These are phyloP conservation scores for Leuctra nigra DNA, from an alignment of 2,888 invertebrate species.

Conservation along the genomic window DNA sequence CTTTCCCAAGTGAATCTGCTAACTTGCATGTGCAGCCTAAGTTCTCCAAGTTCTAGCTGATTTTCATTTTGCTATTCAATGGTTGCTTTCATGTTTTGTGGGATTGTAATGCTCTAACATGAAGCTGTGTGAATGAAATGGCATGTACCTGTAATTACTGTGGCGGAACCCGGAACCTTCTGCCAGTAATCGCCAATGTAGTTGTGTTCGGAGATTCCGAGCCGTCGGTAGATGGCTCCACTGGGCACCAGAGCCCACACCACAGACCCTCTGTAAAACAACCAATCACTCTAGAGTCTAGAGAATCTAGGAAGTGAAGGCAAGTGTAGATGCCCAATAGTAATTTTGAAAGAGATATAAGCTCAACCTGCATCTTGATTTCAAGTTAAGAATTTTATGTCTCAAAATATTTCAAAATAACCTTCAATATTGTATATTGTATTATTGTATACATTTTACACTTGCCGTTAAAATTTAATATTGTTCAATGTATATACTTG, in stretches of 20 bases:
- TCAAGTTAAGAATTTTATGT: neutral
- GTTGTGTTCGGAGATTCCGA: slow-evolving; percentile 42
- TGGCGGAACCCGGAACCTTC: slow-evolving; percentile 36
- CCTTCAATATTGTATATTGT: too few relatives aligned
- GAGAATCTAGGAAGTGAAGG: neutral
- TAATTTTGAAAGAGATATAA: neutral
- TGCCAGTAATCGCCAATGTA: slow-evolving; percentile 45
- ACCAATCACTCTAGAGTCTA: neutral
- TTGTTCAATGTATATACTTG: too few relatives aligned
- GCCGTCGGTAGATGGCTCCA: slow-evolving; percentile 41
- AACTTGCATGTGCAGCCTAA: too few relatives aligned
- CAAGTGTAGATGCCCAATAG: neutral
- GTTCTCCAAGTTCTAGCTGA: too few relatives aligned
- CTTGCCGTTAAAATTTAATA: too few relatives aligned
- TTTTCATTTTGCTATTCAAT: too few relatives aligned
- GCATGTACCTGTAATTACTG: slow-evolving; percentile 35
- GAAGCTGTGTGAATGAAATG: too few relatives aligned
- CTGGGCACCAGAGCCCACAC: slow-evolving; percentile 42
- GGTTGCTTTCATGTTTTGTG: too few relatives aligned
- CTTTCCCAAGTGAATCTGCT: too few relatives aligned
- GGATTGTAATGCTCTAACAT: too few relatives aligned
- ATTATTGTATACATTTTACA: too few relatives aligned
- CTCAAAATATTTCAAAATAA: neutral
- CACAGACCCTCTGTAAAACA: slow-evolving; percentile 36
- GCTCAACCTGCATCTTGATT: neutral